Evolutionary conservation across 1,140 invertebrate species (phyloP), one percentile per base, ranked within the genome.

Genomic region (Lithobius niger): DNA sequence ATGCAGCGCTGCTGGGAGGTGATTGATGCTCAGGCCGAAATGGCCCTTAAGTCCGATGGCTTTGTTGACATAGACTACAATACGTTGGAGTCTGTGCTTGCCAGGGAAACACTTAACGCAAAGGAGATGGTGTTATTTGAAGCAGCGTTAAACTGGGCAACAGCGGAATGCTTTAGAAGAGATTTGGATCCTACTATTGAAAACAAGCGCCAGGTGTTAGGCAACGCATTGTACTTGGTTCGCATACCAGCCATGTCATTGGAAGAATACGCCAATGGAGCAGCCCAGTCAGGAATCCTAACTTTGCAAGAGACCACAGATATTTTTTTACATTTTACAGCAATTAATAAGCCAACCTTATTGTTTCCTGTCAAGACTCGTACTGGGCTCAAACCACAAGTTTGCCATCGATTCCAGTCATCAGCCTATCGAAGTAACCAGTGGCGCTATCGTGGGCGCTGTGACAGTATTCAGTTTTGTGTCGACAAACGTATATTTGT

Each of bases 1-100:
- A 91, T 93, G 88, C 84, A 90, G 68, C 75, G 88, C 63, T 93
- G 88, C 72, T 93, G 88, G 88, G 88, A 93, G 76, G 91, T 96
- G 42, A 91, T 93, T 68, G 89, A 92, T 73, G 88, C 69, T 27
- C 77, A 91, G 86, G 88, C 88, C 65, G 88, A 92, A 76, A 87
- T 92, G 82, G 88, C 88, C 50, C 76, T 93, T 59, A 83, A 83
- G 63, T 91, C 88, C n/a, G 89, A 93, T 66, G 88, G 88, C 57
- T 92, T 93, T 75, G 81, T 87, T 57, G 88, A 93, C 66, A 91
- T 94, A 65, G 88, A 93, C 71, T 81, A 86, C 61, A 82, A 86
- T 55, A 93, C 89, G 1, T 76, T 94, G 53, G 83, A 88, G 68
- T 87, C 84, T 31, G 88, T 93, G 60, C 74, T 94, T 57, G 82